Percentiles rank a stretch among this genome's conserved stretches.
phyloP scores from a whole-genome alignment of 2,888 invertebrate genomes.

The Tipula lateralis region DNA sequence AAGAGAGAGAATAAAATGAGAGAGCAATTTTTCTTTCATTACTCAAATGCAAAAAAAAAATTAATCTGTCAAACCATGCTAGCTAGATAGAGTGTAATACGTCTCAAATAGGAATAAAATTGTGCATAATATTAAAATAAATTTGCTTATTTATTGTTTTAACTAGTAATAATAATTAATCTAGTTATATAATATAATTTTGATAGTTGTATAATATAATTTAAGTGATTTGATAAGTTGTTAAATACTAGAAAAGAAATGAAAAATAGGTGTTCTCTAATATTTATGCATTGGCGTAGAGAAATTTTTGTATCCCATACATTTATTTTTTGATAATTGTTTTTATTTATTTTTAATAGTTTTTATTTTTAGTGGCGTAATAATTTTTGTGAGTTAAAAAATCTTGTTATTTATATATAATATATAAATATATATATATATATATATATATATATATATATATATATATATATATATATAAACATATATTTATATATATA shows the following conservation, averaged over 20 bases:
- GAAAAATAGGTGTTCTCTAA: not conserved
- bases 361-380: not conserved
- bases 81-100: not conserved
- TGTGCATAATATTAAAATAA: not conserved
- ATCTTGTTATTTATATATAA: too few relatives aligned
- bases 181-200: not conserved
- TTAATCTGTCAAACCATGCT: conserved; percentile 28
- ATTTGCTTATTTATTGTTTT: not conserved
- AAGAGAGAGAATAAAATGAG: not conserved
- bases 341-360: not conserved
- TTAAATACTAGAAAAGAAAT: not conserved
- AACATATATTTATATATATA: too few relatives aligned
- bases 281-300: not conserved
- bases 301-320: not conserved
- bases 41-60: not conserved
- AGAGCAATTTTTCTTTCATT: not conserved
- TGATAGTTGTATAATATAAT: not conserved
- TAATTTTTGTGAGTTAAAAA: not conserved
- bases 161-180: not conserved
- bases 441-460: too few relatives aligned
- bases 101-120: not conserved
- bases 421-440: too few relatives aligned
- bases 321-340: not conserved
- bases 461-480: too few relatives aligned
- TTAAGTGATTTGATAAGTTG: not conserved